Conservation (phyloP, 2,888 invertebrate genomes). For the Neocrepidodera transversa region DNA sequence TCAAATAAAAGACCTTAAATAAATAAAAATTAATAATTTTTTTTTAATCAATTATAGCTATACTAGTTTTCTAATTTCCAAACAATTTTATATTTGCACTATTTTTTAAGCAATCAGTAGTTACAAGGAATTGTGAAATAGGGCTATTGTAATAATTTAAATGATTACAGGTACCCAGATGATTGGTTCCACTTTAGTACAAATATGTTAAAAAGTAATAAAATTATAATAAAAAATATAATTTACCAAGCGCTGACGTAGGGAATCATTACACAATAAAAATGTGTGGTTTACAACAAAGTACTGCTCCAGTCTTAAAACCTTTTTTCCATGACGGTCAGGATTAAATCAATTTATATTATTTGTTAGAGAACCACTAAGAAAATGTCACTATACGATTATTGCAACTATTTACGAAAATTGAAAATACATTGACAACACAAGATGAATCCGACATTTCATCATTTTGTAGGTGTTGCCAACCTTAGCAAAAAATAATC, state of each 20-base stretch:
- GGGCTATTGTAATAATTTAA: neutral
- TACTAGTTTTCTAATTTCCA: slow-evolving; percentile 28
- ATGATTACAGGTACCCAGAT: neutral
- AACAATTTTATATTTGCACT: neutral
- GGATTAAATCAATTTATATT: neutral
- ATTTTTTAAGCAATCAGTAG: neutral
- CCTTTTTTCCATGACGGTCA: neutral
- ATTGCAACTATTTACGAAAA: slow-evolving; percentile 21
- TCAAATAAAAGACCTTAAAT: slow-evolving; percentile 28
- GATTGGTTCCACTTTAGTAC: neutral
- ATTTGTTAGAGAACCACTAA: neutral
- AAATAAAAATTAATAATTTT: neutral
- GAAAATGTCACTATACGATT: slow-evolving; percentile 4
- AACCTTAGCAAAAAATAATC: no score
- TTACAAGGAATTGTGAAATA: neutral
- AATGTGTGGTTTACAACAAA: slow-evolving; percentile 11
- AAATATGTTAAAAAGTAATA: neutral
- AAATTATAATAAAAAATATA: slow-evolving; percentile 23
- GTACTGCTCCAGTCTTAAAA: neutral
- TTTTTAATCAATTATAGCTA: slow-evolving; percentile 25
- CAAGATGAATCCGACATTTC: slow-evolving; percentile 24
- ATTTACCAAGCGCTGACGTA: slow-evolving; percentile 44
- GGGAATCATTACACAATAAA: slow-evolving; percentile 39
- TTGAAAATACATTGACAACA: slow-evolving; percentile 22
- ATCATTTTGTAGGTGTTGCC: slow-evolving; percentile 11